Evolutionary conservation across 2,797 vertebrate genomes (phyloP).

Genomic region (Molothrus ater): DNA sequence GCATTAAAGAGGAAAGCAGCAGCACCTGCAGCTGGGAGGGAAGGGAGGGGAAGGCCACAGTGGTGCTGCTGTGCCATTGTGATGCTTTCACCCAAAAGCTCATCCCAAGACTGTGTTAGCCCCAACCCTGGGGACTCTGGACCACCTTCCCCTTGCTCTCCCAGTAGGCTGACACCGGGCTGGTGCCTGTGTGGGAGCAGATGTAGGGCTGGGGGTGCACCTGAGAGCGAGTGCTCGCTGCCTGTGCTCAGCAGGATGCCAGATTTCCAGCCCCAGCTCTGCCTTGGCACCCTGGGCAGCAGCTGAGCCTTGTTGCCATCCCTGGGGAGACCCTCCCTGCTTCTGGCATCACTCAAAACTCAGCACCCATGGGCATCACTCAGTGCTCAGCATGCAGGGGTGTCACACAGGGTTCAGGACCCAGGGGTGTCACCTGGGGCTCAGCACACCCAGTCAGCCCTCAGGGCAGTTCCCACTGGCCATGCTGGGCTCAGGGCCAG

Average conservation of each 20-base stretch:
- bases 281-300: not conserved
- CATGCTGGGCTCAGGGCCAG: not conserved
- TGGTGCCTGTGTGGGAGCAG: not conserved
- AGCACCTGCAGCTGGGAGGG: not conserved
- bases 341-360: not conserved
- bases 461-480: not conserved
- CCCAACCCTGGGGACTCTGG: too few relatives aligned
- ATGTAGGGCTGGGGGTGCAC: not conserved
- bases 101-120: fast-evolving
- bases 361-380: fast-evolving
- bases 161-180: not conserved
- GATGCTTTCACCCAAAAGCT: not conserved
- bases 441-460: not conserved
- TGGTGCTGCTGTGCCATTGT: fast-evolving
- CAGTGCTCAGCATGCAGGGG: fast-evolving
- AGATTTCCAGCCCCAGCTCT: not conserved
- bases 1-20: not conserved
- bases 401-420: not conserved
- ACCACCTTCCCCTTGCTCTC: not conserved
- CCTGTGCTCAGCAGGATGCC: fast-evolving
- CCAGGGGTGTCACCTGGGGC: fast-evolving
- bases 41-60: not conserved
- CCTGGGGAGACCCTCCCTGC: not conserved
- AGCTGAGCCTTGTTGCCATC: not conserved
- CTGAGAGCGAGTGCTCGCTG: fast-evolving